Evolutionary conservation across 2,113 vertebrate species (phyloP), one percentile per base, ranked within the genome.

Genomic region (Eudorcas thomsonii): DNA sequence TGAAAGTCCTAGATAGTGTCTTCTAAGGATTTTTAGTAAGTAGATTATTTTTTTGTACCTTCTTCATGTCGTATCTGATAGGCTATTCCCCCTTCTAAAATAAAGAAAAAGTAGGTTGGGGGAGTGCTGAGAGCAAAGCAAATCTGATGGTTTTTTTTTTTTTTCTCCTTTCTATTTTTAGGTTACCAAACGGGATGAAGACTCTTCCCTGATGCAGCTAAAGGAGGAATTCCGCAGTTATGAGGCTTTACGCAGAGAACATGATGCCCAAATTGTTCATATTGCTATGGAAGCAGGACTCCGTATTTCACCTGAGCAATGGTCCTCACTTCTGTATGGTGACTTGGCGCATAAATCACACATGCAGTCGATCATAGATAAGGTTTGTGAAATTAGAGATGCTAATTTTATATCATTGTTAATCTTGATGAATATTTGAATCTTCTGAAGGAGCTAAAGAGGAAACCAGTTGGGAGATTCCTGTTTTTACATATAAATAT

Each of bases 301-400:
- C 10, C 99, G 99, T 15, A 99, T 99, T 98, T 99, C 99, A 50
- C 99, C 99, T 5, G 99, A 99, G 88, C 99, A 99, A 96, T 99
- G 99, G 99, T 99, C 99, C 17, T 99, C 99, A 55, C 99, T 99
- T 98, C 98, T 99, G 0, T 99, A 99, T 52, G 99, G 99, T 93
- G 99, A 99, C 98, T 99, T 99, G 97, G 99, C 99, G n/a, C 99
- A 99, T 98, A 99, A 99, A 98, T 99, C 99, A 67, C 99, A 99
- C 98, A 99, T 99, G 99, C 99, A 99, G 97, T 99, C 99, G 89
- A 99, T 99, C 98, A 99, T 99, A 95, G 99, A 99, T 98, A 99
- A 99, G 99, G 99, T 99, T 98, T 0, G 99, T 99, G n/a, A 91
- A 90, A 88, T 94, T 93, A 92, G 84, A 95, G 48, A 59, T 21